Base-by-base conservation (phyloP, 92 coral and sea anemone species). In the Muricea muricata region DNA sequence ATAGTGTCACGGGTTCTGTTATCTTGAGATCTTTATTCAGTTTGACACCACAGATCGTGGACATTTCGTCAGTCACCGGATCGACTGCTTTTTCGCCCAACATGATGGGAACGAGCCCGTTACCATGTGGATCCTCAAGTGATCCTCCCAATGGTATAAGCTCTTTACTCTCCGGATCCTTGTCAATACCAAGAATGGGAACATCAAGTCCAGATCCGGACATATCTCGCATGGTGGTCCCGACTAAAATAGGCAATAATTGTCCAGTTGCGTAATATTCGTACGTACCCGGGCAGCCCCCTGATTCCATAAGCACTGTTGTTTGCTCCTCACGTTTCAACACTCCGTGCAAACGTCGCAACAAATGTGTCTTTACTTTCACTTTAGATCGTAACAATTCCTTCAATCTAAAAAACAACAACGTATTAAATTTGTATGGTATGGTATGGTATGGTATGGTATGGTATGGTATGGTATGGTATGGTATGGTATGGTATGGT, bases 251-350 rank as follows among this genome's bases (percentile, higher is more conserved):
- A 23, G 99, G 99, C 24, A 96, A 90, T 56, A 96, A 31, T 55
- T 96, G 99, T 46, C 99, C 98, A 14, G 99, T 96, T 41, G 99
- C 99, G 1, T 94, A 90, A 84, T 90, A 96, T 79, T 93, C 99
- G 94, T 96, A 96, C 94, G 92, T 96, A 5, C 98, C 99, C 7
- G 97, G 99, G 77, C 97, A 91, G 28, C 99, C 99, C n/a, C 99
- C 99, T 26, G 86, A 90, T 65, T 96, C 99, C 35, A 90, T 87
- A 30, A 96, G 86, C 2, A 93, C 88, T 12, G 92, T 74, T 9
- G 96, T 92, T 23, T 97, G 95, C 67, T 96, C 98, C 75, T 96
- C 99, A 8, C 97, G 92, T 21, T 97, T 91, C 93, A 92, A 93
- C 81, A 96, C 76, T 81, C 93, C 99, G 56, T 96, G 99, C 33